Evolutionary conservation across 2,888 invertebrate species (phyloP), one percentile per base, ranked within the genome.

Genomic region (Odontomyia ornata): DNA sequence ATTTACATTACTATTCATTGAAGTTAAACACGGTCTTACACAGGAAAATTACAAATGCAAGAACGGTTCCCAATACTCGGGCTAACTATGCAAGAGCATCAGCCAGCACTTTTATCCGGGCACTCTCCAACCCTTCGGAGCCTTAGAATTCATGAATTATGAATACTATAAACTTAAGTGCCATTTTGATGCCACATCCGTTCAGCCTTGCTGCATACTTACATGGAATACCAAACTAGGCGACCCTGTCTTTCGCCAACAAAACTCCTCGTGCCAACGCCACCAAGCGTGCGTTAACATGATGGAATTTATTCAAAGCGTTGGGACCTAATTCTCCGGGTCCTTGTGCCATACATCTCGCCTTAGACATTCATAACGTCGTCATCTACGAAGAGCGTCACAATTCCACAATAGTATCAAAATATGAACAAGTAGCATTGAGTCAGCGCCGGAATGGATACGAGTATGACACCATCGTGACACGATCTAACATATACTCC

Each of bases 301-400:
- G 47, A 47, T 71, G 52, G 71, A 71, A 71, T 71, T 71, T 71
- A 71, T 71, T 71, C 47, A 71, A 27, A 52, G 13, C 27, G 21
- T n/a, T 21, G n/a, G 27, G 27, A 71, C 47, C n/a, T 25, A 23
- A 52, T 71, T 47, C 27, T 43, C n/a, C 5, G 18, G 7, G 13
- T 67, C 67, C 64, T 28, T 64, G 64, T 64, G 28, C 67, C 11
- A 36, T 36, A 36, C 36, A 36, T 9, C 13, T 60, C 23, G 23
- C 25, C 64, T n/a, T 64, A 27, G 64, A 71, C 52, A 71, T 47
- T 71, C 71, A 47, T 71, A 46, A 71, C 27, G 47, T 7, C 7
- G 46, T 71, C 52, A 46, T 23, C 25, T 18, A 3, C 13, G 52
- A 36, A 18, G 0, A 7, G 7, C 25, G 15, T 5, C 30, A 64